Conservation (phyloP, 2,888 invertebrate genomes). For the Amaurobius ferox region DNA sequence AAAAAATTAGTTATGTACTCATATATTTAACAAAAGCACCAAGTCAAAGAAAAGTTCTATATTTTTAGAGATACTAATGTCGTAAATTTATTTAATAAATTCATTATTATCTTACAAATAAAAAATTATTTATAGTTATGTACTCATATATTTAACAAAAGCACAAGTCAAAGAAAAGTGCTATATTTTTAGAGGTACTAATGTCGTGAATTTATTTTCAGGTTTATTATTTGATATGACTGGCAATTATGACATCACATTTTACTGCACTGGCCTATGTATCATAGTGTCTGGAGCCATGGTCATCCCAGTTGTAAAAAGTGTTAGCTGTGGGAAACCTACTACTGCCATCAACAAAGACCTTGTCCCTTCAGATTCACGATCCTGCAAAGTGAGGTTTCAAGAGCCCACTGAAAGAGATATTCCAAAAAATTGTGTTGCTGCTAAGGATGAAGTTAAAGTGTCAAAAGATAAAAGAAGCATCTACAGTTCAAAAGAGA, state of each 20-base stretch:
- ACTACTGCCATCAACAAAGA: not conserved
- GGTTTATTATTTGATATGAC: slow-evolving; percentile 90
- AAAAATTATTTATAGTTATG: too few species aligned
- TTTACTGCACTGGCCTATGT: slow-evolving; percentile 88
- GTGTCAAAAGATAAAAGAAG: not conserved
- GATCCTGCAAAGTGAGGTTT: slow-evolving; percentile 42
- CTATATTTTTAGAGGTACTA: too few species aligned
- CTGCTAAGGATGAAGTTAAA: slow-evolving; percentile 17
- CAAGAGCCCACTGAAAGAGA: slow-evolving; percentile 26
- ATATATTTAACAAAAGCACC: too few species aligned
- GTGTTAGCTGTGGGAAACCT: slow-evolving; percentile 19
- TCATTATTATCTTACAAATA: too few species aligned
- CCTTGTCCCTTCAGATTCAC: slow-evolving; percentile 4
- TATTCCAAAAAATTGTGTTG: slow-evolving; percentile 9
- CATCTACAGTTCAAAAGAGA: slow-evolving; percentile 38
- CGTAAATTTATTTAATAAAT: too few species aligned
- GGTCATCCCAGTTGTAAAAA: slow-evolving; percentile 77
- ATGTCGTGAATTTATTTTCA: slow-evolving; percentile 79
- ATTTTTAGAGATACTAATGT: too few species aligned
- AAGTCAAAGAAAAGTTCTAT: too few species aligned
- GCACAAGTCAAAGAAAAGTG: too few species aligned
- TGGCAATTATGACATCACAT: slow-evolving; percentile 85
- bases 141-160: too few species aligned
- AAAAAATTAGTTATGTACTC: too few species aligned
- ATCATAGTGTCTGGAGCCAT: slow-evolving; percentile 86